These are phyloP conservation scores for Panthera uncia DNA, from an alignment of 2,113 vertebrate genomes.

Conservation along the genomic window DNA sequence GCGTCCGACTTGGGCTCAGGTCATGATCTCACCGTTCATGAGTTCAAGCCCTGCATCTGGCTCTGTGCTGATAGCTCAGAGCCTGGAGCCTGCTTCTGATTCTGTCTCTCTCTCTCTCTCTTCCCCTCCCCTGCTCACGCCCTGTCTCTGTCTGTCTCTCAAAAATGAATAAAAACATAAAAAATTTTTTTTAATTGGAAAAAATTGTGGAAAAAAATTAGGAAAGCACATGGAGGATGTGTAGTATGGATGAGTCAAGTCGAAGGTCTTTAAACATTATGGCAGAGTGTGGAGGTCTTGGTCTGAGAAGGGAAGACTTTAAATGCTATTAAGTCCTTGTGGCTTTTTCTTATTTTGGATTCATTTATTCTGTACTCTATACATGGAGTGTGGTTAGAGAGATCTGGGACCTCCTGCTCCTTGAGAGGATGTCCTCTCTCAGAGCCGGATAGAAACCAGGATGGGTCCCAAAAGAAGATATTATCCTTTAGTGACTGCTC, in stretches of 20 bases:
- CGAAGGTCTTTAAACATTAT: background rate
- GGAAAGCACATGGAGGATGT: background rate
- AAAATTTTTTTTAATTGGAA: background rate
- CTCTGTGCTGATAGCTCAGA: too few relatives aligned
- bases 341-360: slow-evolving; percentile 18
- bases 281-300: background rate
- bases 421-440: background rate
- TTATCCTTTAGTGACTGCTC: background rate
- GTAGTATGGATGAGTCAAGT: background rate
- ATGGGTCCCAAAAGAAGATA: background rate
- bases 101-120: too few relatives aligned
- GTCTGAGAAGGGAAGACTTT: background rate
- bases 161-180: too few relatives aligned
- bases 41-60: too few relatives aligned
- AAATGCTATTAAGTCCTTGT: background rate
- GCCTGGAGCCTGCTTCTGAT: too few relatives aligned
- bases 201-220: background rate
- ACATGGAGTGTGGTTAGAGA: background rate
- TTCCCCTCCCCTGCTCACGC: too few relatives aligned
- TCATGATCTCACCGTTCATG: too few relatives aligned
- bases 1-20: too few relatives aligned
- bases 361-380: slow-evolving; percentile 6
- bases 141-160: too few relatives aligned
- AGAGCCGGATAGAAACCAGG: background rate
- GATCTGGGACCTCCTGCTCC: background rate